Conservation (phyloP, 2,113 vertebrate species). For the Felis catus region F.catus_Fca126_mat1.0 CM031423.1:93766001-93766500, state of each 20-base stretch:
- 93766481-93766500: accelerated
- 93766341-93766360: accelerated
- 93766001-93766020: no score
- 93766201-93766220: no score
- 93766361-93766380: accelerated
- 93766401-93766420: background rate
- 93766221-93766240: background rate
- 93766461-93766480: background rate
- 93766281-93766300: accelerated
- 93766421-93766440: accelerated
- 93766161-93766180: accelerated
- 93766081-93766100: background rate
- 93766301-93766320: background rate
- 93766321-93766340: accelerated
- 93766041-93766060: background rate
- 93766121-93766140: no score
- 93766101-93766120: background rate
- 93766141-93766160: accelerated
- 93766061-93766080: accelerated
- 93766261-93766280: accelerated
- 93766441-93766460: accelerated
- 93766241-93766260: accelerated
- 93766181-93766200: accelerated
- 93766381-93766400: no score
- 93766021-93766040: no score